Percentiles rank a stretch among this genome's conserved stretches.
Evolutionary conservation across 2,888 invertebrate genomes (phyloP).

Genomic region (Hyposoter dolosus): DNA sequence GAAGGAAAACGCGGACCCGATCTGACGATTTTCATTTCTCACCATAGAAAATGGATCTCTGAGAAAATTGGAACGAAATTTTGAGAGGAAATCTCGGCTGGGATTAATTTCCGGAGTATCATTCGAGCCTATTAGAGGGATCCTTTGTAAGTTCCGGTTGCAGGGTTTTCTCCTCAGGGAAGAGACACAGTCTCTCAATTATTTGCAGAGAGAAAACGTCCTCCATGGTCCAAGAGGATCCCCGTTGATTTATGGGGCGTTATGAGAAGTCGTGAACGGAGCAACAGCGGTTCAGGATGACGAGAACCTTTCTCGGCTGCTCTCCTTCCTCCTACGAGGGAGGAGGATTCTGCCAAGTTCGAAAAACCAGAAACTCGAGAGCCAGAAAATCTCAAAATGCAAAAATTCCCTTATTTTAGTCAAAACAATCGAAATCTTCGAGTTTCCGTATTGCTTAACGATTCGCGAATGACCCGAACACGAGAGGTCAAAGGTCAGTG

Average conservation of each 20-base stretch:
- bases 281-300: conserved; percentile 77
- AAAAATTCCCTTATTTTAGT: conserved; percentile 33
- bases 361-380: conserved; percentile 64
- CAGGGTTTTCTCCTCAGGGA: conserved; percentile 7
- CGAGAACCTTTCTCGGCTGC: conserved; percentile 71
- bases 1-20: not conserved
- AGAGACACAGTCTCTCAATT: conserved; percentile 32
- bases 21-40: not conserved
- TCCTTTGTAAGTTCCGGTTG: conserved; percentile 48
- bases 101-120: conserved; percentile 45
- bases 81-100: conserved; percentile 32
- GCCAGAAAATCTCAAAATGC: conserved; percentile 72
- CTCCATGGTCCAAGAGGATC: conserved; percentile 81
- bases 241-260: conserved; percentile 86
- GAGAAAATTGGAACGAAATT: conserved; percentile 19
- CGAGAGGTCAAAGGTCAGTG: too few relatives aligned
- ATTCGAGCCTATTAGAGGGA: conserved; percentile 40
- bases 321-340: conserved; percentile 8
- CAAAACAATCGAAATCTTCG: too few relatives aligned
- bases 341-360: conserved; percentile 10
- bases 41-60: not conserved
- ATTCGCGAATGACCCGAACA: too few relatives aligned
- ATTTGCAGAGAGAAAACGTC: conserved; percentile 55
- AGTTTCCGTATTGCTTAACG: too few relatives aligned
- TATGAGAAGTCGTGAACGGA: conserved; percentile 86